Evolutionary conservation across 2,797 vertebrate genomes (phyloP).

Genomic region (Halcyon badia): DNA sequence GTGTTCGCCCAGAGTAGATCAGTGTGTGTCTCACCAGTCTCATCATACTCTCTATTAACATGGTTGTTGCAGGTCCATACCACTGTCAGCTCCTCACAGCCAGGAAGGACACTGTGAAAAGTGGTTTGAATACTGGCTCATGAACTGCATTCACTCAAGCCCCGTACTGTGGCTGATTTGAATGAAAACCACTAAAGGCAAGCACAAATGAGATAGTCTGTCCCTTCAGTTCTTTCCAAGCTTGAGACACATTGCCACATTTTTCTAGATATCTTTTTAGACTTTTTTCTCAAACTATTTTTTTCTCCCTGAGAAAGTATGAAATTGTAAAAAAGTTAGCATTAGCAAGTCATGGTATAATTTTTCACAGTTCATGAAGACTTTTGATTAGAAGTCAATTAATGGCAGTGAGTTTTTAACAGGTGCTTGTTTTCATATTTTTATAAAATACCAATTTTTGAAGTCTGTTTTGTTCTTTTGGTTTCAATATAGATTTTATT

Average conservation of each 20-base stretch:
- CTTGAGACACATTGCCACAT: neutral
- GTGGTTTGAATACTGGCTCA: fast-evolving
- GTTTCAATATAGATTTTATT: neutral
- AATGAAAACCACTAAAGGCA: neutral
- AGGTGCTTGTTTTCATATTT: neutral
- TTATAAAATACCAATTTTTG: neutral
- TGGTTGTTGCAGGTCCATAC: neutral
- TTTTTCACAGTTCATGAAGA: neutral
- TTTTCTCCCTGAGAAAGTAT: neutral
- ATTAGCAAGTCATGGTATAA: neutral
- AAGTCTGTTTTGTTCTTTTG: neutral
- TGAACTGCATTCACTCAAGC: neutral
- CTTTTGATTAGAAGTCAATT: neutral
- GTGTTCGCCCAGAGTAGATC: fast-evolving
- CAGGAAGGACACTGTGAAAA: neutral
- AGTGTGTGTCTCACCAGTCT: neutral
- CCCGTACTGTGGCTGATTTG: neutral
- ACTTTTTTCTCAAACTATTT: neutral
- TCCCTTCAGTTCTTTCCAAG: neutral
- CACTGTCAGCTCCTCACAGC: neutral
- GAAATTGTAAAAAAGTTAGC: neutral
- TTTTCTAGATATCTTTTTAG: neutral
- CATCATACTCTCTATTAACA: neutral
- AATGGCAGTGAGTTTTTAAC: neutral
- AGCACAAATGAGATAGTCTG: neutral